A percentile compares a stretch with the other conserved stretches of the same genome.
Conservation (phyloP, 1,140 invertebrate species). For the Drosophila teissieri region DNA sequence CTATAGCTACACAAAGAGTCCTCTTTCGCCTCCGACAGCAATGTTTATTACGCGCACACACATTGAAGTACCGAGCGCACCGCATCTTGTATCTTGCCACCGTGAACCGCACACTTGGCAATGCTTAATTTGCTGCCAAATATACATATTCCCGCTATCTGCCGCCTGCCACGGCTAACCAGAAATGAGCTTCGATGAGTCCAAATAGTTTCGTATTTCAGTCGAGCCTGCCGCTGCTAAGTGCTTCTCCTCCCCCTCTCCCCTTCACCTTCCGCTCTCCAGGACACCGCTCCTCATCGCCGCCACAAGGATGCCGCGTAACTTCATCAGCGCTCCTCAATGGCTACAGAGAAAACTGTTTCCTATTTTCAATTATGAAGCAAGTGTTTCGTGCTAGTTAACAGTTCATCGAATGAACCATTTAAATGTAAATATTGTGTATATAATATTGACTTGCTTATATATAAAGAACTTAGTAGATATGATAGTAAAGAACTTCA, state of each 20-base stretch:
- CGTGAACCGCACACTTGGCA: slow-evolving; percentile 23
- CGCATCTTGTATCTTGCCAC: slow-evolving; percentile 2
- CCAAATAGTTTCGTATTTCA: slow-evolving; percentile 57
- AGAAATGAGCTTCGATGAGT: slow-evolving; percentile 53
- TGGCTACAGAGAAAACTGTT: background rate
- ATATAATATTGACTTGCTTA: no score
- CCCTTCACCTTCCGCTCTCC: background rate
- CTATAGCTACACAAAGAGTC: slow-evolving; percentile 26
- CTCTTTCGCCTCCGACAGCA: background rate
- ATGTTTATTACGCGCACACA: slow-evolving; percentile 12
- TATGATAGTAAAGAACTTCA: no score
- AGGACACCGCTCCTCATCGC: background rate
- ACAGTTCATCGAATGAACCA: no score
- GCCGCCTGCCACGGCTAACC: slow-evolving; percentile 12
- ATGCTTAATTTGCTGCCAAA: slow-evolving; percentile 52
- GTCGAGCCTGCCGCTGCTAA: slow-evolving; percentile 27
- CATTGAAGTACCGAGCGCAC: slow-evolving; percentile 22
- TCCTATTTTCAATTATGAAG: background rate
- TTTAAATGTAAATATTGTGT: no score
- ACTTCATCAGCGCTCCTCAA: slow-evolving; percentile 48
- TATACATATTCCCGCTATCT: slow-evolving; percentile 34
- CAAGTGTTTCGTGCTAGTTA: no score
- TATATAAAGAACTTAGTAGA: background rate
- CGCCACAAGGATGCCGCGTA: slow-evolving; percentile 29
- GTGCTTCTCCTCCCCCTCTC: slow-evolving; percentile 21